Evolutionary conservation across 2,113 vertebrate genomes (phyloP).

Genomic region (Periophthalmodon schlosseri): DNA sequence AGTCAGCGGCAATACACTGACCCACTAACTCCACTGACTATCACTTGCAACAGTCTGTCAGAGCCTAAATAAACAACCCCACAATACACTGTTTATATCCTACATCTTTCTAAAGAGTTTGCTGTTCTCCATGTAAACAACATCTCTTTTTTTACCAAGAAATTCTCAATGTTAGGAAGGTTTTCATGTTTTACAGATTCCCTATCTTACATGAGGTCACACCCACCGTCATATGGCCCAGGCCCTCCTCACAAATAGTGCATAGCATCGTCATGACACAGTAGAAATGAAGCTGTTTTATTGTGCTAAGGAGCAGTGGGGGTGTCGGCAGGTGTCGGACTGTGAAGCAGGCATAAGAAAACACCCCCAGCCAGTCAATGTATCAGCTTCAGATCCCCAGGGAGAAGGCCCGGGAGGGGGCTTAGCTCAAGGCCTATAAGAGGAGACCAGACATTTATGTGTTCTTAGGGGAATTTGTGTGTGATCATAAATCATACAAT

Average conservation of each 20-base stretch:
- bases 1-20: not conserved
- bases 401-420: slow-evolving; percentile 23
- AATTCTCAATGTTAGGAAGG: too few relatives aligned
- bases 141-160: too few relatives aligned
- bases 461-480: not conserved
- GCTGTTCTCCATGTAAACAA: not conserved
- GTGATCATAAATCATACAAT: not conserved
- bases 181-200: too few relatives aligned
- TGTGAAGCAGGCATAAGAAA: slow-evolving; percentile 20
- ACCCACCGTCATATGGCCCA: too few relatives aligned
- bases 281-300: not conserved
- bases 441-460: not conserved
- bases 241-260: not conserved
- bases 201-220: too few relatives aligned
- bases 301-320: slow-evolving; percentile 40
- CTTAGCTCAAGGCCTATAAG: slow-evolving; percentile 35
- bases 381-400: slow-evolving; percentile 17
- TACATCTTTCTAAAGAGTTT: not conserved
- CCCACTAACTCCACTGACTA: not conserved
- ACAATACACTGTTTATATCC: not conserved
- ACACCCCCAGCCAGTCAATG: slow-evolving; percentile 7
- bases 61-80: not conserved
- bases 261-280: slow-evolving; percentile 1
- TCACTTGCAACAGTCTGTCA: not conserved
- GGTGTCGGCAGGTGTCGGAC: slow-evolving; percentile 19